These are phyloP conservation scores for Yponomeuta sedellus DNA, from an alignment of 2,888 invertebrate species.

Conservation along the genomic window DNA sequence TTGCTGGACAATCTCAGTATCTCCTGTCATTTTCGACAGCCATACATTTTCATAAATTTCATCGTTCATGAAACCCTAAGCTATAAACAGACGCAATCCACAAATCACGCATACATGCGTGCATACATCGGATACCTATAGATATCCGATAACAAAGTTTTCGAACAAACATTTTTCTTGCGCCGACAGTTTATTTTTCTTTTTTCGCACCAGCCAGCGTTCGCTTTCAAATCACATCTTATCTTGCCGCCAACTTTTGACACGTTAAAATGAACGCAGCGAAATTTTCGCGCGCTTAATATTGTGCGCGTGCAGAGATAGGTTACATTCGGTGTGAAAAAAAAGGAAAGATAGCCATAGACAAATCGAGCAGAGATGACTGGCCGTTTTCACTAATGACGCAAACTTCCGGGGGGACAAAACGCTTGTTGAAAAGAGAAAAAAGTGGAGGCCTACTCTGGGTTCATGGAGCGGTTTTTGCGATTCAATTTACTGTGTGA, in stretches of 20 bases:
- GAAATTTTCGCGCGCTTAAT: conserved; percentile 52
- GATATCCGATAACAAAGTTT: too few species aligned
- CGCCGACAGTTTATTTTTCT: background rate
- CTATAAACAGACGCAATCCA: too few species aligned
- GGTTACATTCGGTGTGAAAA: conserved; percentile 51
- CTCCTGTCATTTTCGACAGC: too few species aligned
- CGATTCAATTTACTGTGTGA: too few species aligned
- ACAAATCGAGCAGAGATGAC: conserved; percentile 71
- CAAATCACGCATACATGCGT: too few species aligned
- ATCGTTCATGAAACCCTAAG: too few species aligned
- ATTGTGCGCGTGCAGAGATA: conserved; percentile 61
- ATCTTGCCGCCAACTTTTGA: conserved; percentile 22
- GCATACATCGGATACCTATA: too few species aligned
- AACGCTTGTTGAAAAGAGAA: conserved; percentile 47
- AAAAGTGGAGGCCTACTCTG: background rate
- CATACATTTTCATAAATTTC: too few species aligned
- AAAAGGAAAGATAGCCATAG: conserved; percentile 66
- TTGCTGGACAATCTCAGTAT: too few species aligned
- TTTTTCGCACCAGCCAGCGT: background rate
- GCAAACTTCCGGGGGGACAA: conserved; percentile 57
- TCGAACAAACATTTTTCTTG: background rate
- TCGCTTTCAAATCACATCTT: background rate
- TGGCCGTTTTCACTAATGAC: conserved; percentile 63
- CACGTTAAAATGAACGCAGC: conserved; percentile 52
- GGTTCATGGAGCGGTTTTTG: background rate